phyloP scores from a whole-genome alignment of 1,140 invertebrate species.

The Caenorhabditis remanei region DNA sequence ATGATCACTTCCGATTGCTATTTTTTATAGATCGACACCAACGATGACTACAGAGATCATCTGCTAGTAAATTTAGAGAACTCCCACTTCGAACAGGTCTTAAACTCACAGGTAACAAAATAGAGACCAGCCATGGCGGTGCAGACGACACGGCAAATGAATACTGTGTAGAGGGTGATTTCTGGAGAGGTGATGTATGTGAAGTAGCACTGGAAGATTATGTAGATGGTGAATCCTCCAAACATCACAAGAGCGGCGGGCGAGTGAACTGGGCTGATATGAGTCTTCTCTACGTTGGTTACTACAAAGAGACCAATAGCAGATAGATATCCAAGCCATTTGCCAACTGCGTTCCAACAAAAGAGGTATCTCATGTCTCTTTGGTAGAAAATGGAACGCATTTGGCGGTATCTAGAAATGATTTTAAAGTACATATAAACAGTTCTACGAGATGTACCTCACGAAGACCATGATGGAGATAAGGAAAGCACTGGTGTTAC shows the following conservation, averaged over 20 bases:
- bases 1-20: background rate
- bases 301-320: conserved; percentile 79
- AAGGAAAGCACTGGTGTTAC: conserved; percentile 79
- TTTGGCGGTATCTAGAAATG: conserved; percentile 34
- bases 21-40: no score
- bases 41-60: no score
- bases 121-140: conserved; percentile 12
- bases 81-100: no score
- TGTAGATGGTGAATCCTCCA: conserved; percentile 78
- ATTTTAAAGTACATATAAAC: no score
- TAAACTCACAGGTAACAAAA: background rate
- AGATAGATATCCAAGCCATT: conserved; percentile 77
- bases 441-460: conserved; percentile 63
- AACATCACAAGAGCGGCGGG: conserved; percentile 78
- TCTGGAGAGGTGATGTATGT: conserved; percentile 38
- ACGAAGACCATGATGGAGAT: conserved; percentile 72
- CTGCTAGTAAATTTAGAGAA: no score
- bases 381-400: conserved; percentile 73
- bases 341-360: conserved; percentile 62
- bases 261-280: conserved; percentile 78
- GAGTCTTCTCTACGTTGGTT: conserved; percentile 79
- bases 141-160: conserved; percentile 35
- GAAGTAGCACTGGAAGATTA: conserved; percentile 77
- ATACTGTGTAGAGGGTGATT: conserved; percentile 49
- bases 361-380: no score